Percentiles rank a stretch among this genome's conserved stretches.
Conservation (phyloP, 2,113 vertebrate genomes). For the Salminus brasiliensis region DNA sequence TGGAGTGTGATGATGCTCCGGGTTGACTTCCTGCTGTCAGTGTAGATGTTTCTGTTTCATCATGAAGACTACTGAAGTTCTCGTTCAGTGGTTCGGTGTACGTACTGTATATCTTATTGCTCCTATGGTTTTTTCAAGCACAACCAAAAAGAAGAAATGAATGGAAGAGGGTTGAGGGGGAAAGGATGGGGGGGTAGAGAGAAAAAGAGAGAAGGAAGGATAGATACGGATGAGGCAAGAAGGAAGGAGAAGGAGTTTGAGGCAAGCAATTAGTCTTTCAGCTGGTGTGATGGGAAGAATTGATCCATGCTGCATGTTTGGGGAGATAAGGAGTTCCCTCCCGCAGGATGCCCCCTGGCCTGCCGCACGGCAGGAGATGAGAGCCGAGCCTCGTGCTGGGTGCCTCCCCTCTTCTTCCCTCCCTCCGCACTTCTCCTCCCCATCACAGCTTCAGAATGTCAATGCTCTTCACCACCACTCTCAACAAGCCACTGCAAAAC, state of each 20-base stretch:
- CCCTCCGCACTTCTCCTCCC: constrained; percentile 26
- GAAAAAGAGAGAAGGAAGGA: constrained; percentile 26
- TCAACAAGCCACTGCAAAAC: constrained; percentile 6
- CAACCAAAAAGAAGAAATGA: constrained; percentile 8
- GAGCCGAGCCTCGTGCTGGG: constrained; percentile 39
- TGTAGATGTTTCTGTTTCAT: neutral
- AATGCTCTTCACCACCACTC: constrained; percentile 37
- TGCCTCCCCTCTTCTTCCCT: constrained; percentile 22
- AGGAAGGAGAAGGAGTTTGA: constrained; percentile 60
- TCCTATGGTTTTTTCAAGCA: neutral
- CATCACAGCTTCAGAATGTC: constrained; percentile 47
- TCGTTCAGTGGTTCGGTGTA: neutral
- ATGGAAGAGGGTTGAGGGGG: neutral
- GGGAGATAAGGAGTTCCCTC: constrained; percentile 78
- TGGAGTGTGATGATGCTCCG: neutral
- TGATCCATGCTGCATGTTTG: constrained; percentile 80
- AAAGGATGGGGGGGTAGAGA: neutral
- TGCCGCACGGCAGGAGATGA: constrained; percentile 59
- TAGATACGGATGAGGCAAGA: constrained; percentile 47
- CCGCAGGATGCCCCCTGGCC: constrained; percentile 72
- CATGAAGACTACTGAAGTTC: neutral
- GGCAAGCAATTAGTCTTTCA: constrained; percentile 65
- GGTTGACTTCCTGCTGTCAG: neutral
- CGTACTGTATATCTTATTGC: neutral
- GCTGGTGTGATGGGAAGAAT: constrained; percentile 74